Base-by-base conservation (phyloP, 2,113 vertebrate genomes). In the Eubucco bourcierii region DNA sequence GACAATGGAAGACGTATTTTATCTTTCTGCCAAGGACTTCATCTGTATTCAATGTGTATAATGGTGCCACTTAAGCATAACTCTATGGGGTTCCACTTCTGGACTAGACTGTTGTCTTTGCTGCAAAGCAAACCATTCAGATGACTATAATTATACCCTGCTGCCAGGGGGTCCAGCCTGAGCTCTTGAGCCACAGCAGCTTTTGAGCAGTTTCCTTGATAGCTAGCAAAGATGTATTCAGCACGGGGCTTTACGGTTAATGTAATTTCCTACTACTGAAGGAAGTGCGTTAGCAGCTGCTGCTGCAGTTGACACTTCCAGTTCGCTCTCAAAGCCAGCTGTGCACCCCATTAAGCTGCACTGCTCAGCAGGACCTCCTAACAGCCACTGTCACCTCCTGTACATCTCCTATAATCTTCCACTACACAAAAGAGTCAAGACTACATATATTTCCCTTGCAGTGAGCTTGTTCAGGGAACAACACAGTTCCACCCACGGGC, bases 1-100 rank as follows among this genome's bases (percentile, higher is more conserved):
- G 73, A 86, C 71, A 75, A 73, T 29, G 37, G 74, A 27, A 93
- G 74, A 70, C 82, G 18, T 50, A 60, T 90, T 91, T 86, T 61
- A 33, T 61, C 37, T 74, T 80, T 86, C 82, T 91, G 88, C 63
- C 93, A 95, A 85, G 85, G 90, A 91, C 65, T 88, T 94, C 9
- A 94, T 96, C 91, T 90, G 91, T 93, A 96, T 95, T 94, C 93
- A 72, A 24, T 59, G 66, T 59, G 70, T 76, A 94, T 79, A 88
- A 86, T 91, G 90, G 87, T 16, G 0, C 34, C 9, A 1, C 68
- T 93, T 84, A 90, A 86, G 65, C 68, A 33, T 61, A 84, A 68
- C 90, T 91, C 95, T 39, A 9, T 11, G 5, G 94, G 91, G 73
- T 93, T 94, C 94, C 91, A 84, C 85, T 93, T 94, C 90, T 94